Evolutionary conservation across 37 sponge, comb jelly and placozoan species (phyloP).

Genomic region (Spongilla lacustris): DNA sequence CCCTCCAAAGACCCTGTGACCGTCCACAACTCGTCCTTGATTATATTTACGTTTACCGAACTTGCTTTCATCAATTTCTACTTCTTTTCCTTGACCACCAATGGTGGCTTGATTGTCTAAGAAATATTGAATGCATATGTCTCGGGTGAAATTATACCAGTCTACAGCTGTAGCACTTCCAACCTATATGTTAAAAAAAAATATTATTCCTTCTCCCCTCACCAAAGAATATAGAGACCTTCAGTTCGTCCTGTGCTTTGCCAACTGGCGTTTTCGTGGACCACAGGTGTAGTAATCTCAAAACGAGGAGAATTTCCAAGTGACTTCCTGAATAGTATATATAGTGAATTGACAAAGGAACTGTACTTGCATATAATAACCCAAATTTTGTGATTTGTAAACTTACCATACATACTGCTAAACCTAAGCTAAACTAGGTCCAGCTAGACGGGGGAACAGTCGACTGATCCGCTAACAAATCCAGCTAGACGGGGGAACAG

Average conservation of each 20-base stretch:
- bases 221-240: background rate
- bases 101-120: too few relatives aligned
- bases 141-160: background rate
- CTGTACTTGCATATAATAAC: too few relatives aligned
- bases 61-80: conserved; percentile 46
- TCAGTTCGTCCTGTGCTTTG: background rate
- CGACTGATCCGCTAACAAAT: too few relatives aligned
- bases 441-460: too few relatives aligned
- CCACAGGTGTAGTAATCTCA: conserved; percentile 24
- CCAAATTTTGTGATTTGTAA: too few relatives aligned
- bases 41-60: conserved; percentile 42
- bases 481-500: too few relatives aligned
- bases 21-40: conserved; percentile 25
- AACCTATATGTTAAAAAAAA: conserved; percentile 24
- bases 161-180: too few relatives aligned
- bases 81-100: background rate
- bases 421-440: too few relatives aligned
- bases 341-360: too few relatives aligned
- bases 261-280: background rate
- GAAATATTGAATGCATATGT: background rate
- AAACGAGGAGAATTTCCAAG: background rate
- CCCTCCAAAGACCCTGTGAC: conserved; percentile 66
- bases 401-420: too few relatives aligned
- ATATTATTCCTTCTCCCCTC: too few relatives aligned
- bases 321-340: background rate